A percentile compares a stretch with the other conserved stretches of the same genome.
These are phyloP conservation scores for Enteromius trimaculatus DNA, from an alignment of 2,797 vertebrate species.

Conservation along the genomic window DNA sequence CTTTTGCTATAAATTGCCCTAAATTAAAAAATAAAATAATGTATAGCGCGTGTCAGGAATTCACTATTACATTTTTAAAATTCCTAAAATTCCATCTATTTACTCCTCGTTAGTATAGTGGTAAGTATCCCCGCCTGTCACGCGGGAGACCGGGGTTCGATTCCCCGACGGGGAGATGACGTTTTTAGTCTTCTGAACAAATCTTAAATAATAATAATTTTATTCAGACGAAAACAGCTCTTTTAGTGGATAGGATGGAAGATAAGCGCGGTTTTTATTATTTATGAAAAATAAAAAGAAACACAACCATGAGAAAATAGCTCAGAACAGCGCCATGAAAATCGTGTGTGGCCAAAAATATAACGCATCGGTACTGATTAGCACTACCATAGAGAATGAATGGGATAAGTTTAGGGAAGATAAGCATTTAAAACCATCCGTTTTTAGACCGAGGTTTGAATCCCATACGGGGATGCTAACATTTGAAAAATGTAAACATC, in stretches of 20 bases:
- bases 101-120: constrained; percentile 35
- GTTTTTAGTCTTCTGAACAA: not conserved
- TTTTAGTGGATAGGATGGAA: not conserved
- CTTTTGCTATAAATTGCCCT: too few relatives aligned
- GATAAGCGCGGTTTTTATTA: too few relatives aligned
- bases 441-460: not conserved
- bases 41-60: too few relatives aligned
- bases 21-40: rapidly evolving
- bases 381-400: not conserved
- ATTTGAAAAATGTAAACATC: not conserved
- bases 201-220: not conserved
- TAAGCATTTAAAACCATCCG: not conserved
- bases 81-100: rapidly evolving
- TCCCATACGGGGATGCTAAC: not conserved
- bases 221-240: not conserved
- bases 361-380: not conserved
- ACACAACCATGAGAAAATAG: not conserved
- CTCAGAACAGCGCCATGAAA: not conserved
- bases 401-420: not conserved
- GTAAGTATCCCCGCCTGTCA: constrained; percentile 24
- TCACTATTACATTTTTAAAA: not conserved
- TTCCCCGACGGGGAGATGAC: not conserved
- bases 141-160: constrained; percentile 41
- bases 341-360: not conserved
- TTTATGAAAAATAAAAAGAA: too few relatives aligned